Base-by-base conservation (phyloP, 2,888 invertebrate genomes). In the Anoplius nigerrimus region DNA sequence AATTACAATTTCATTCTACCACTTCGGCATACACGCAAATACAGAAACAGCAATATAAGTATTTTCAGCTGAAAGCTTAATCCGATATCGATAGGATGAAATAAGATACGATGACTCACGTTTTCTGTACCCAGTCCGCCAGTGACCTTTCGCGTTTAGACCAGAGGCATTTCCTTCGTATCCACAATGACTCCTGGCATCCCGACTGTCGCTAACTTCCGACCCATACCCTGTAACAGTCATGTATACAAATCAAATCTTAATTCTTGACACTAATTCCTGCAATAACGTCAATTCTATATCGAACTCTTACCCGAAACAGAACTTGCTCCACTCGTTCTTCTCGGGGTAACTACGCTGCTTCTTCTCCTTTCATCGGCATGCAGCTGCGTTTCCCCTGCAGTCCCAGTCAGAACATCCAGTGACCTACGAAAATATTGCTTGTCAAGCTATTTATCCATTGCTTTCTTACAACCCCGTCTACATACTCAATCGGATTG, bases 291-390 rank as follows among this genome's bases (percentile, higher is more conserved):
- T n/a, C n/a, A 34, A 43, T 18, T 60, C 54, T 46, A 16, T 22
- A 4, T 45, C 11, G 45, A 52, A 48, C 66, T 63, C 52, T 76
- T 84, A 93, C 93, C 93, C 71, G 93, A 95, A 34, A 95, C 95
- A 48, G 95, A 94, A 84, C 95, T 95, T 0, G 95, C 95, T 0
- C 92, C 95, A 81, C 96, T 96, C 8, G 95, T 93, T 82, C 96
- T 92, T 75, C 96, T 90, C 43, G 89, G 93, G 0, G 90, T 86
- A 55, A 88, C 76, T 61, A 34, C 34, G 18, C 88, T 87, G 63
- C 89, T 87, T 72, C 88, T 84, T 68, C 89, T 82, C 61, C 88
- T 78, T 27, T 82, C 86, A 22, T 81, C 85, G 0, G 65, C 69
- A 18, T 80, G 82, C 55, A 74, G 69, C n/a, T 84, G 83, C 2